A percentile compares a stretch with the other conserved stretches of the same genome.
Conservation (phyloP, 2,797 vertebrate genomes). For the Lagorchestes hirsutus region DNA sequence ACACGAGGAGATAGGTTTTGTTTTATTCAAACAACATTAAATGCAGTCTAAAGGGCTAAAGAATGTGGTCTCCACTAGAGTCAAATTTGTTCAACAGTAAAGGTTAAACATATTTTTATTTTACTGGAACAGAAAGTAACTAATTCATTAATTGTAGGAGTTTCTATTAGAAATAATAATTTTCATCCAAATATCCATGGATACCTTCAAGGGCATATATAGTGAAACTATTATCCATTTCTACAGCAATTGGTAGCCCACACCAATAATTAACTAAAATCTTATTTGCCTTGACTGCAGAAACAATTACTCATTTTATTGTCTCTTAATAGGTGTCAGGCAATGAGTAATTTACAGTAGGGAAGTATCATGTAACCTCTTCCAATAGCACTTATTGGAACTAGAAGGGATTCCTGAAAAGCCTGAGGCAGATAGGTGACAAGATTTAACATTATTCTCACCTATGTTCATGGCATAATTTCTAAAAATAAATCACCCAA, state of each 20-base stretch:
- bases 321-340: neutral
- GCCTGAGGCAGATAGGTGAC: neutral
- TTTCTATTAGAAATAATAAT: neutral
- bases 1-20: neutral
- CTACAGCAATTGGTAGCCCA: neutral
- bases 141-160: neutral
- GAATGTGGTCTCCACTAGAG: neutral
- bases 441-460: neutral
- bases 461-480: neutral
- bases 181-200: neutral
- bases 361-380: neutral
- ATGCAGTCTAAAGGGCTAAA: neutral
- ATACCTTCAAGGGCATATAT: neutral
- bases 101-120: neutral
- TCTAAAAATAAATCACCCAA: neutral
- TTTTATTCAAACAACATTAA: neutral
- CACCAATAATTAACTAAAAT: neutral
- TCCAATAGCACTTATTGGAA: neutral
- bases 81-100: neutral
- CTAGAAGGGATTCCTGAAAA: neutral
- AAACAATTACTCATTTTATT: neutral
- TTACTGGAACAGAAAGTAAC: neutral
- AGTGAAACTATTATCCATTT: neutral
- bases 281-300: neutral
- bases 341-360: neutral